Base-by-base conservation (phyloP, 2,888 invertebrate genomes). In the Diarsia dahlii region DNA sequence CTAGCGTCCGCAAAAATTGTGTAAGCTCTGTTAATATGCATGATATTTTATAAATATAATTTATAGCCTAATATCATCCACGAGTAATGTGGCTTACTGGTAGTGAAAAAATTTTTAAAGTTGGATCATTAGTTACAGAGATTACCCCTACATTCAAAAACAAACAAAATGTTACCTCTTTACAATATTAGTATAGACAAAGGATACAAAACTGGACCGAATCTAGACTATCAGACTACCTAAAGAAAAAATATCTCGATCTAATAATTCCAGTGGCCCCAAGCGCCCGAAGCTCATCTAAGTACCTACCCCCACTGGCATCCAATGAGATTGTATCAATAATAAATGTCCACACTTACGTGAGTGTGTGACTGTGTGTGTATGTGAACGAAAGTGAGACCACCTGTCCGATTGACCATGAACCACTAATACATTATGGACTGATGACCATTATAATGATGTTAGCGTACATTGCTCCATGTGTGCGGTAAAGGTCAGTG, bases 321-420 rank as follows among this genome's bases (percentile, higher is more conserved):
- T 15, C 34, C 70, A 77, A 54, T 76, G 52, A 78, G 28, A 5
- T 39, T 48, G 46, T 39, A n/a, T 62, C 48, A 78, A 76, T 78
- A 78, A 76, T 78, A 76, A 76, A 76, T 70, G 46, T 34, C 20
- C 18, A 10, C 6, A 56, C 67, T 39, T 64, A 64, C 28, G 13
- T 58, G 56, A 45, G 68, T 48, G 39, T 28, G 13, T 58, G 56
- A 45, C 64, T 48, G 39, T 28, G 75, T 66, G 58, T 52, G 58
- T 60, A 13, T 60, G 28, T 76, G 18, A 64, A 48, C 64, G 52
- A 54, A 50, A 50, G n/a, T 52, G 45, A 67, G 71, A 69, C 81
- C 84, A 84, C 82, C 80, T 81, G 82, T 83, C 74, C 28, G 69
- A 73, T 69, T 76, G 82, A 9, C 84, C 84, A 23, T 84, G 82